Conservation (phyloP, 1,140 invertebrate species). For the Arion vulgaris region DNA sequence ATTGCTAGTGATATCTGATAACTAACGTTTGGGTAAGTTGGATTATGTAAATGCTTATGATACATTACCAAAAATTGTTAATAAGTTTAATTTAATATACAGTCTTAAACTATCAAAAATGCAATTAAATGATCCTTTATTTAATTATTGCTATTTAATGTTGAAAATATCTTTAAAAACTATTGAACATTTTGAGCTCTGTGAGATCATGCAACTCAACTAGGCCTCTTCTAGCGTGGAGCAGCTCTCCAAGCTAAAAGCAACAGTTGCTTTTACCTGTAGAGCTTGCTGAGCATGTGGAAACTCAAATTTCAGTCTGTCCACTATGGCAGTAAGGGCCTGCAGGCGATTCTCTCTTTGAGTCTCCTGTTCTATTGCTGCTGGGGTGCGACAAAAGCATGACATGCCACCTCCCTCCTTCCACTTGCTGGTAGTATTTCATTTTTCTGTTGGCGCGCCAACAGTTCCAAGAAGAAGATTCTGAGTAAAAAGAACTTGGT, state of each 20-base stretch:
- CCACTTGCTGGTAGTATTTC: slow-evolving; percentile 71
- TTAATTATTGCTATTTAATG: too few relatives aligned
- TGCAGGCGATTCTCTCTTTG: slow-evolving; percentile 68
- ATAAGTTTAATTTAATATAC: too few relatives aligned
- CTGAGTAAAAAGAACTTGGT: too few relatives aligned
- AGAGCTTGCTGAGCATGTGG: slow-evolving; percentile 68
- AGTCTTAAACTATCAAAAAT: too few relatives aligned
- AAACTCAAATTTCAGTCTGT: slow-evolving; percentile 69
- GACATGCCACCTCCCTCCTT: slow-evolving; percentile 68
- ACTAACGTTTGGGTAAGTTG: too few relatives aligned
- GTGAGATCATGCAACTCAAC: not conserved
- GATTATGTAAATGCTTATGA: too few relatives aligned
- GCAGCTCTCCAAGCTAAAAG: slow-evolving; percentile 51
- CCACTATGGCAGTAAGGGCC: slow-evolving; percentile 67
- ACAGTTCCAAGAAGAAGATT: slow-evolving; percentile 63
- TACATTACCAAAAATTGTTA: too few relatives aligned
- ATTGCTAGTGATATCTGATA: too few relatives aligned
- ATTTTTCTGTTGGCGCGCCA: slow-evolving; percentile 66
- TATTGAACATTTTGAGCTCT: too few relatives aligned
- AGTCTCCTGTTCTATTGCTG: slow-evolving; percentile 62
- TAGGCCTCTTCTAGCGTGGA: slow-evolving; percentile 24
- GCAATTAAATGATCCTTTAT: too few relatives aligned
- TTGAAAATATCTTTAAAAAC: too few relatives aligned
- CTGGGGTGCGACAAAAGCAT: slow-evolving; percentile 63
- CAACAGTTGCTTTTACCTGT: slow-evolving; percentile 60